These are phyloP conservation scores for Pseudomyrmex pallidus DNA, from an alignment of 1,140 invertebrate species.

Conservation along the genomic window DNA sequence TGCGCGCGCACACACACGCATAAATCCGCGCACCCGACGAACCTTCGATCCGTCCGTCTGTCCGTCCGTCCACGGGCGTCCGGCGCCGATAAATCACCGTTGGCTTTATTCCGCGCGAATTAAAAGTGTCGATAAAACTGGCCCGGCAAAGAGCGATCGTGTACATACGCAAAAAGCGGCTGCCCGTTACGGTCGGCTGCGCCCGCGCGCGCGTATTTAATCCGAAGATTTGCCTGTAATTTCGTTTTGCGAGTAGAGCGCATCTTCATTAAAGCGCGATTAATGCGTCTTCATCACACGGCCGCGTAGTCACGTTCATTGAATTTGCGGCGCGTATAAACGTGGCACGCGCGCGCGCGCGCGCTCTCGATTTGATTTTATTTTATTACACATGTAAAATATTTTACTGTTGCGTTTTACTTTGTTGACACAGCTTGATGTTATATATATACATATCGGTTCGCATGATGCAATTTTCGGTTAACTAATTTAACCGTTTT, in stretches of 20 bases:
- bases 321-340: background rate
- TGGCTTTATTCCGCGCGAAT: constrained; percentile 58
- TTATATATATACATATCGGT: background rate
- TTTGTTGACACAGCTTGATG: background rate
- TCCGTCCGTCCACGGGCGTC: constrained; percentile 6
- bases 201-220: background rate
- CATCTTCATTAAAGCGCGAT: constrained; percentile 12
- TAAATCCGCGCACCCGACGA: constrained; percentile 39
- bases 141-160: constrained; percentile 49
- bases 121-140: constrained; percentile 51
- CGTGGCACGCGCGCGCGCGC: no score
- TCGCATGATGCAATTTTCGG: background rate
- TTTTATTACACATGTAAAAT: background rate
- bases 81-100: constrained; percentile 51
- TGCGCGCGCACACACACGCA: background rate
- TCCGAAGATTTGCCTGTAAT: constrained; percentile 13
- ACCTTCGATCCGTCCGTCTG: constrained; percentile 29
- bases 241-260: background rate
- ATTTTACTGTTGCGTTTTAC: background rate
- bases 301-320: background rate
- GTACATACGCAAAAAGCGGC: constrained; percentile 22
- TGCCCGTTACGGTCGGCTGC: constrained; percentile 33
- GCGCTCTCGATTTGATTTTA: constrained; percentile 3
- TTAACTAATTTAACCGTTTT: background rate
- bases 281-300: background rate